A percentile compares a stretch with the other conserved stretches of the same genome.
These are phyloP conservation scores for Argyrosomus japonicus DNA, from an alignment of 2,113 vertebrate species.

Conservation along the genomic window DNA sequence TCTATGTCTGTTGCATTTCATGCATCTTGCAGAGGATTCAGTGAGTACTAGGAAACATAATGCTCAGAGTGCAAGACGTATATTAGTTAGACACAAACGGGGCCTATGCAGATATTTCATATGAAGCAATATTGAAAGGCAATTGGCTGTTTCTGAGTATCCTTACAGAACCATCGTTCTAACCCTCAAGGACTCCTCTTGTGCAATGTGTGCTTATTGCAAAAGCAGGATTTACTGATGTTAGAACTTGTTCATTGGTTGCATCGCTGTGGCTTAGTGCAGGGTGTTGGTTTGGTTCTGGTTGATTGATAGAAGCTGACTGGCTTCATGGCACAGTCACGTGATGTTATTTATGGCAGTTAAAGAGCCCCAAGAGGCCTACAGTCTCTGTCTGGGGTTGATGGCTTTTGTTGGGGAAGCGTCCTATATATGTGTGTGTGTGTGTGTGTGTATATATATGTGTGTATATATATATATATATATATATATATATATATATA, in stretches of 20 bases:
- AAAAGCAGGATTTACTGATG: slow-evolving; percentile 9
- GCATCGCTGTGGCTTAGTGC: background rate
- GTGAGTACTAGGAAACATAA: background rate
- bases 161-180: background rate
- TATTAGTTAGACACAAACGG: background rate
- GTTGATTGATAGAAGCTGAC: slow-evolving; percentile 44
- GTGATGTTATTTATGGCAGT: slow-evolving; percentile 31
- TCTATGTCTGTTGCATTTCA: slow-evolving; percentile 4
- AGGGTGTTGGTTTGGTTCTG: slow-evolving; percentile 21
- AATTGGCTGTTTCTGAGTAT: background rate
- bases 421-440: too few species aligned
- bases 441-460: too few species aligned
- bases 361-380: background rate
- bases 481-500: too few species aligned
- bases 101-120: background rate
- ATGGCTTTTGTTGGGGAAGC: background rate
- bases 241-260: slow-evolving; percentile 20
- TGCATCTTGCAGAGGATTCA: background rate
- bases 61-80: background rate
- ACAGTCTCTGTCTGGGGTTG: background rate
- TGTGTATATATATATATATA: too few species aligned
- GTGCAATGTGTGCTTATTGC: slow-evolving; percentile 1
- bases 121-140: background rate
- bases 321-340: slow-evolving; percentile 23
- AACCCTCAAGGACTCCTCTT: background rate